phyloP scores from a whole-genome alignment of 2,888 invertebrate genomes.

The Notodonta ziczac region DNA sequence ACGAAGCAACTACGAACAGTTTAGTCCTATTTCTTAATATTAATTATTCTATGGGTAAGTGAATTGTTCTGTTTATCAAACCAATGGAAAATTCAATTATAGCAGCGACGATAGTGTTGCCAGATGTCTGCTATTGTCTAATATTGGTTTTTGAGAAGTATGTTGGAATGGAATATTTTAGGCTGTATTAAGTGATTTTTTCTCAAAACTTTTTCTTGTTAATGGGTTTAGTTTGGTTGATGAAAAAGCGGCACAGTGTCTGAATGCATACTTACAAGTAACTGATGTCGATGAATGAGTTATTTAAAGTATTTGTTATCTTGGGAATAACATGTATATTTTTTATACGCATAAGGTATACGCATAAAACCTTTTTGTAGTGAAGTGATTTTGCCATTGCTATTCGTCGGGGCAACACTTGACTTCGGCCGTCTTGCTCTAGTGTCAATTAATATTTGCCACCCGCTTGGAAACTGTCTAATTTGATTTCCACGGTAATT shows the following conservation, averaged over 20 bases:
- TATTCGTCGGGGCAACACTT: not conserved
- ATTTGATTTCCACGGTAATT: not conserved
- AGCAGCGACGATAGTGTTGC: not conserved
- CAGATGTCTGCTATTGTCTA: not conserved
- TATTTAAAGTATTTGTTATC: too few species aligned
- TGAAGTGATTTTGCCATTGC: not conserved
- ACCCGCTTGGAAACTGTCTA: not conserved
- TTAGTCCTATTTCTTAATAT: not conserved
- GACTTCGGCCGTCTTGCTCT: not conserved
- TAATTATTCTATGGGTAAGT: not conserved
- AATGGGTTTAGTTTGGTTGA: too few species aligned
- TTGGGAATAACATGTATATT: too few species aligned
- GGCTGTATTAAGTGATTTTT: too few species aligned
- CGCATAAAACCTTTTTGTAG: too few species aligned
- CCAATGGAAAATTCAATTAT: conserved; percentile 1
- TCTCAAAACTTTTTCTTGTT: too few species aligned
- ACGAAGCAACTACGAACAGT: too few species aligned
- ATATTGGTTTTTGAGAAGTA: not conserved
- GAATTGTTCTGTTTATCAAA: not conserved
- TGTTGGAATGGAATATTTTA: too few species aligned
- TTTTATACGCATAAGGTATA: too few species aligned
- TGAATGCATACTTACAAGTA: too few species aligned
- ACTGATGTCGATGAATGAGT: too few species aligned
- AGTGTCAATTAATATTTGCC: conserved; percentile 2
- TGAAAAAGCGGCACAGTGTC: too few species aligned